phyloP scores from a whole-genome alignment of 2,888 invertebrate genomes.

The Adelognathus sp. region DNA sequence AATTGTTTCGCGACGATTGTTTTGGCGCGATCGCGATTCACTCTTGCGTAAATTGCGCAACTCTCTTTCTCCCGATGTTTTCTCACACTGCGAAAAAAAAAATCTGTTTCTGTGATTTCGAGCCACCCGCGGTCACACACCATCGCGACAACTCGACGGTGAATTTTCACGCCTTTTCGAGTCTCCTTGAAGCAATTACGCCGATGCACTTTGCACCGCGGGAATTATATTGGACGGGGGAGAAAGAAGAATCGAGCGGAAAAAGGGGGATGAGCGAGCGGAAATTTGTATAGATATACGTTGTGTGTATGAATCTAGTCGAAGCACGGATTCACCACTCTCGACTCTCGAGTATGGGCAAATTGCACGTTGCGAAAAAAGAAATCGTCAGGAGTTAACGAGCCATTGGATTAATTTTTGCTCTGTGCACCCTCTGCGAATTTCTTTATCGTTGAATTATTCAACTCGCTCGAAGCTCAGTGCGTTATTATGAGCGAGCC shows the following conservation, averaged over 20 bases:
- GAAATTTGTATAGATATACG: background rate
- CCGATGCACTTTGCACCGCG: conserved; percentile 39
- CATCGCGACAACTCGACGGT: background rate
- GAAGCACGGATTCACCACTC: background rate
- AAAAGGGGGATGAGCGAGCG: too few relatives aligned
- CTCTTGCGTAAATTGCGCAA: conserved; percentile 43
- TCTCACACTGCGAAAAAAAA: background rate
- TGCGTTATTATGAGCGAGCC: conserved; percentile 14
- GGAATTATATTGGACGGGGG: conserved; percentile 23
- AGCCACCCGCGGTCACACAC: background rate
- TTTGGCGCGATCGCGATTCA: conserved; percentile 29
- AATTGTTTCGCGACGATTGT: conserved; percentile 13
- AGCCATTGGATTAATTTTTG: conserved; percentile 33
- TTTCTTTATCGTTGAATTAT: conserved; percentile 46
- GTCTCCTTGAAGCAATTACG: conserved; percentile 27
- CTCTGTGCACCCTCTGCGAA: conserved; percentile 8
- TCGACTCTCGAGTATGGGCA: background rate
- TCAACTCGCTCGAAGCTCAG: conserved; percentile 39
- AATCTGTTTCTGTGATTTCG: background rate
- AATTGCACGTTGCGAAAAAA: conserved; percentile 2
- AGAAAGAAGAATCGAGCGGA: background rate
- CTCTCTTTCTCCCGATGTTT: background rate
- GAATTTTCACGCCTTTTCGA: conserved; percentile 23
- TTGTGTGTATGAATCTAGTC: too few relatives aligned
- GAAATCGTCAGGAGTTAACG: conserved; percentile 18